Evolutionary conservation across 2,113 vertebrate genomes (phyloP), one percentile per base, ranked within the genome.

Genomic region (Sinocyclocheilus maitianheensis): DNA sequence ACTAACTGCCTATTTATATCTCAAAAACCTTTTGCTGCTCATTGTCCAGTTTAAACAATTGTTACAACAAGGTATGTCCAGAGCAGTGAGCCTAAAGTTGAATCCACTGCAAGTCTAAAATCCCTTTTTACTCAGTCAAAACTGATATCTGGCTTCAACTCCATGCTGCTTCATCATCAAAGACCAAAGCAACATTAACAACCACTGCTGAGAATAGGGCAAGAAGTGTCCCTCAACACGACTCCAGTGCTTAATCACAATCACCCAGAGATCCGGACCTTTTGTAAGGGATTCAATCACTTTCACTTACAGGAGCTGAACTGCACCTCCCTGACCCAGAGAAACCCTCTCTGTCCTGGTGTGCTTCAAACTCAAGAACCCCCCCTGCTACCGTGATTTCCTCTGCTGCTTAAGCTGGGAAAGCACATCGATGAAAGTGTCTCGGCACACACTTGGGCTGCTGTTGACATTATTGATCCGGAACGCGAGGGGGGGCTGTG

Each of bases 391-490:
- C 75, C 74, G 77, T 75, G 26, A 85, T 89, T 87, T 89, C 88
- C 85, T 85, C 77, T 58, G 43, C 72, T 87, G 88, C 78, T 85
- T 89, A 87, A 89, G 85, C 85, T 89, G 83, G 77, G 84, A 89
- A 89, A 87, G 88, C 88, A 85, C 88, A 89, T 89, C 83, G 86
- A 89, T 89, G 87, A 85, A 87, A 89, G 83, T 87, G 88, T 89
- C 85, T 85, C 74, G 26, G 72, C 63, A 72, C 53, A 84, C 85
- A 85, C 34, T 46, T 67, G 6, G 72, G 77, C 88, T 85, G 83
- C 88, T 81, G 85, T 87, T 85, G 88, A 89, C 88, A 89, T 72
- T 89, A 89, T 89, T 87, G 88, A 89, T 89, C 85, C 77, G 12
- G 26, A 82, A 58, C 83, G 63, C 18, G 6, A 67, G 83, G 87